A percentile compares a stretch with the other conserved stretches of the same genome.
These are phyloP conservation scores for Darevskia mixta DNA, from an alignment of 2,797 vertebrate genomes.

Conservation along the genomic window DNA sequence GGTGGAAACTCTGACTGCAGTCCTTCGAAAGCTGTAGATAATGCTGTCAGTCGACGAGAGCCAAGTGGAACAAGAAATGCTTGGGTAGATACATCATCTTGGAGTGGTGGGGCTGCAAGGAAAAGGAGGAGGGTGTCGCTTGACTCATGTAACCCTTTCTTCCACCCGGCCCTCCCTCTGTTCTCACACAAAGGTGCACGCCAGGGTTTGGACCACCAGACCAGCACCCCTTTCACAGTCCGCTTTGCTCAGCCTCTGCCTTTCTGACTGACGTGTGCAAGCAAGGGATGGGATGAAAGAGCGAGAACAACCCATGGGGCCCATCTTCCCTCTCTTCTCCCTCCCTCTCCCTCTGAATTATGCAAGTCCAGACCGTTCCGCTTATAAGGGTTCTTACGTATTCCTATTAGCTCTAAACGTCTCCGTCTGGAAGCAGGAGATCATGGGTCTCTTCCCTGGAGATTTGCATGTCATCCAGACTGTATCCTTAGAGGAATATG, in stretches of 20 bases:
- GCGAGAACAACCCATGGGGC: background rate
- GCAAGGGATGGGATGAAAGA: background rate
- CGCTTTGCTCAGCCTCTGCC: background rate
- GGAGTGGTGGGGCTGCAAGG: background rate
- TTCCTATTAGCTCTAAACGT: background rate
- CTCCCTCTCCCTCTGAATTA: background rate
- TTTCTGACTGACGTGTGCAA: background rate
- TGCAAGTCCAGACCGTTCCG: background rate
- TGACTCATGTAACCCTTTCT: background rate
- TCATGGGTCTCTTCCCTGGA: background rate
- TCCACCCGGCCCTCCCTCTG: background rate
- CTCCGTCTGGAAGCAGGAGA: background rate
- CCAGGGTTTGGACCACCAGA: background rate
- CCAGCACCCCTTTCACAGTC: background rate
- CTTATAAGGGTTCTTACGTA: background rate
- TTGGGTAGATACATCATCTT: constrained; percentile 45
- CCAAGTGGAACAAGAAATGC: constrained; percentile 58
- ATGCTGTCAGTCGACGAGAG: constrained; percentile 13
- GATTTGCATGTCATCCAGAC: background rate
- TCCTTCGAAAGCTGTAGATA: constrained; percentile 38
- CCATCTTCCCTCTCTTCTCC: too few species aligned
- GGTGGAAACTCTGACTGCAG: constrained; percentile 64
- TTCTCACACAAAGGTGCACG: background rate
- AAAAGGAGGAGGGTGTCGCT: background rate
- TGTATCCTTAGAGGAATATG: background rate